Evolutionary conservation across 2,113 vertebrate genomes (phyloP), one percentile per base, ranked within the genome.

Genomic region (Hippotragus niger): DNA sequence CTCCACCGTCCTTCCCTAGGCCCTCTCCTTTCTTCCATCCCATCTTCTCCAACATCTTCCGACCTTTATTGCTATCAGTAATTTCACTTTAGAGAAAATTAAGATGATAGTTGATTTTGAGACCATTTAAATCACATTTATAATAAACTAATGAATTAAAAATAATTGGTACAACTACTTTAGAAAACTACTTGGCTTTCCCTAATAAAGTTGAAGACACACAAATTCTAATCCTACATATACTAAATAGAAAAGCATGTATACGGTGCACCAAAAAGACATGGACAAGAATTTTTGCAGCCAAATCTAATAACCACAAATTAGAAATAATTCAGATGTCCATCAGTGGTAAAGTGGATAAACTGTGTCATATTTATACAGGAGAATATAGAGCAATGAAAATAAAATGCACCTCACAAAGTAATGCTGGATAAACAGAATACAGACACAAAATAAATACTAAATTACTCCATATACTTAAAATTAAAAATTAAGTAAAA

Each of bases 11-110:
- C 98, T 99, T 99, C 33, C 99, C 99, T 43, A 99, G 99, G 8
- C 99, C 99, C 91, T 99, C 99, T 88, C 99, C 99, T 95, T 99
- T 99, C 92, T 99, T 99, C 99, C 99, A 99, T 88, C 99, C 99
- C 99, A 99, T 99, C 98, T 99, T 99, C 98, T 99, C 99, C 98
- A 99, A 74, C 99, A 99, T 99, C 98, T 99, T 99, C 90, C 99
- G 99, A 88, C 99, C 99, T 99, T 99, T 99, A 98, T 99, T 99
- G 97, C 97, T 99, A 97, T 99, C 99, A 93, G 99, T 99, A 98
- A 99, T 99, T 99, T 99, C 99, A 98, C 99, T 99, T 98, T 64
- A 90, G 97, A 97, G 9, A 98, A 97, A 98, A 76, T 97, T 82
- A 87, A 97, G 85, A 80, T 40, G n/a, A 81, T 6, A 97, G 84